These are phyloP conservation scores for Lepas anatifera DNA, from an alignment of 2,888 invertebrate genomes.

Conservation along the genomic window DNA sequence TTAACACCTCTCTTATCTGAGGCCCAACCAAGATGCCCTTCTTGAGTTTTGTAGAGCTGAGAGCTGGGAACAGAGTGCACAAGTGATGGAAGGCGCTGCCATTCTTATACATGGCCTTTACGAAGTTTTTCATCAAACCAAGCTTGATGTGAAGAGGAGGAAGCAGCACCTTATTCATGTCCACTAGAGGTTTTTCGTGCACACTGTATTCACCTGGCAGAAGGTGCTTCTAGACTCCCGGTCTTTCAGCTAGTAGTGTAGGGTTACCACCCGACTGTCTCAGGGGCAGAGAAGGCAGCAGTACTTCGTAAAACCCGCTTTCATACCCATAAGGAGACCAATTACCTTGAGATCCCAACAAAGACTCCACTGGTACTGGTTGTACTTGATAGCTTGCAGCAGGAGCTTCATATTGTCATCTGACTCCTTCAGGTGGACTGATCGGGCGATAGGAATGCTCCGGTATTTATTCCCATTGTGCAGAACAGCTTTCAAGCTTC, in stretches of 20 bases:
- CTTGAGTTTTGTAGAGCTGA: no score
- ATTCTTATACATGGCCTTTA: no score
- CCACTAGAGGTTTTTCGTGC: no score
- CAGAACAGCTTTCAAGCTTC: neutral
- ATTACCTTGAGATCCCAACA: constrained; percentile 26
- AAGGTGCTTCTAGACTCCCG: no score
- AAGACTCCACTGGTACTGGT: constrained; percentile 22
- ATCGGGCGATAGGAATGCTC: constrained; percentile 19
- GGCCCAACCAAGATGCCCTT: no score
- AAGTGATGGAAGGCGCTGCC: no score
- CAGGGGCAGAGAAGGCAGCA: constrained; percentile 19
- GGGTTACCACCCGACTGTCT: neutral
- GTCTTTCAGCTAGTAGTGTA: neutral
- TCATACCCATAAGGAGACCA: constrained; percentile 23
- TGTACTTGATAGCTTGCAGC: constrained; percentile 22
- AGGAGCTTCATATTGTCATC: constrained; percentile 21
- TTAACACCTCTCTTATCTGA: no score
- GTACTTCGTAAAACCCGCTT: constrained; percentile 24
- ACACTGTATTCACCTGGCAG: no score
- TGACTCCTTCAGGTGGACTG: constrained; percentile 23
- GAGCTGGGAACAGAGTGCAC: no score
- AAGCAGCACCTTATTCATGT: no score
- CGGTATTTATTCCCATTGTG: neutral
- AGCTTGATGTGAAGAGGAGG: no score
- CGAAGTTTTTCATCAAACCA: no score